Percentiles rank a stretch among this genome's conserved stretches.
Evolutionary conservation across 35 echinoderm and acorn worm species (phyloP).

Genomic region (Diadema setosum): DNA sequence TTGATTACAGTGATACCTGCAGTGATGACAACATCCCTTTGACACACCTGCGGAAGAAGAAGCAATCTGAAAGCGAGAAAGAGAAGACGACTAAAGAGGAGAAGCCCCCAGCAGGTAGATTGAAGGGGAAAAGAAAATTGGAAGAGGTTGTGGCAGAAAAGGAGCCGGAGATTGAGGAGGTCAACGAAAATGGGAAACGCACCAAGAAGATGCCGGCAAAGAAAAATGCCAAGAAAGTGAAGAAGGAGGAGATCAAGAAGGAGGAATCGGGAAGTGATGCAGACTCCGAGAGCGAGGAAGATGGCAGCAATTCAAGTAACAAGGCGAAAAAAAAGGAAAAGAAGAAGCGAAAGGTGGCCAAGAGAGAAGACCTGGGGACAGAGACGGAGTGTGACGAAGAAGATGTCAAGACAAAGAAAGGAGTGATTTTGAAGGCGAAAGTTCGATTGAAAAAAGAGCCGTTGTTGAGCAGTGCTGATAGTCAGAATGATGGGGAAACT

Average conservation of each 20-base stretch:
- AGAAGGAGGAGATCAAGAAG: constrained; percentile 3
- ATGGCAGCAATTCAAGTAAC: neutral
- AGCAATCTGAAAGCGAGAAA: neutral
- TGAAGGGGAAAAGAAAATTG: neutral
- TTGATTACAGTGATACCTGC: neutral
- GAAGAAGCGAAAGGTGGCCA: neutral
- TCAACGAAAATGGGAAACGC: neutral
- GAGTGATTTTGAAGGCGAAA: neutral
- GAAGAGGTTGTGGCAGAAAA: neutral
- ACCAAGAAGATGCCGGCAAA: neutral
- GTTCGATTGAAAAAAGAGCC: neutral
- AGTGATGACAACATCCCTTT: constrained; percentile 11
- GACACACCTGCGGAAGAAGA: neutral
- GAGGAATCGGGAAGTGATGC: neutral
- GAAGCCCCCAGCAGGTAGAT: neutral
- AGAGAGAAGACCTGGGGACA: neutral
- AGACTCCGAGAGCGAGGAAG: neutral
- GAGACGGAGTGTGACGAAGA: neutral
- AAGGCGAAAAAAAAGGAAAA: constrained; percentile 21
- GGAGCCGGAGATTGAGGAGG: neutral
- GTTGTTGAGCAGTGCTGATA: neutral
- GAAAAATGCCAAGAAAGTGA: neutral
- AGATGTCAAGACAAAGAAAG: neutral
- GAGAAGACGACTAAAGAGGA: neutral
- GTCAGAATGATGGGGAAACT: neutral